These are phyloP conservation scores for Upupa epops DNA, from an alignment of 2,113 vertebrate genomes.

Conservation along the genomic window DNA sequence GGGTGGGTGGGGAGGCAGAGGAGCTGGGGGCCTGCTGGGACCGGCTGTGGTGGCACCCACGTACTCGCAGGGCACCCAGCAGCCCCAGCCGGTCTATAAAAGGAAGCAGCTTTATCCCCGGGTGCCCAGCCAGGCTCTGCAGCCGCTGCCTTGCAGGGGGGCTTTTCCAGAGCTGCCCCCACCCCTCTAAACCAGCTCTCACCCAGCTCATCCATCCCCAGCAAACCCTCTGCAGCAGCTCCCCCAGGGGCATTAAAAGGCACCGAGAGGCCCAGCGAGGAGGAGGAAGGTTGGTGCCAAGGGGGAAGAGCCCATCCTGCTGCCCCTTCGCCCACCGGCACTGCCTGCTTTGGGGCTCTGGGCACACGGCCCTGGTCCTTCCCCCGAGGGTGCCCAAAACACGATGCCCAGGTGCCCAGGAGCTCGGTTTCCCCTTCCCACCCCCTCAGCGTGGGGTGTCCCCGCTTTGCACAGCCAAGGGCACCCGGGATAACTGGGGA, in stretches of 20 bases:
- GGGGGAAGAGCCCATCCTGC: not conserved
- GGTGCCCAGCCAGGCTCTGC: not conserved
- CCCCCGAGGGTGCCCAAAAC: not conserved
- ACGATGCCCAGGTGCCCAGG: not conserved
- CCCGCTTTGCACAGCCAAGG: fast-evolving
- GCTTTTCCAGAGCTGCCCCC: not conserved
- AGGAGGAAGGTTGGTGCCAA: not conserved
- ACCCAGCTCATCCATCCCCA: not conserved
- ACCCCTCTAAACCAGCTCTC: not conserved
- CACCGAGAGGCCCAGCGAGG: not conserved
- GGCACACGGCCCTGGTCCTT: not conserved
- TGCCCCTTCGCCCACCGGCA: not conserved
- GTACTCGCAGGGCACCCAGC: not conserved
- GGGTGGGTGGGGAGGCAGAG: not conserved
- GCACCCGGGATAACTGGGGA: not conserved
- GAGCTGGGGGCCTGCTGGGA: not conserved
- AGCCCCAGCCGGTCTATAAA: conserved; percentile 65
- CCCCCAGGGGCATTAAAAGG: not conserved
- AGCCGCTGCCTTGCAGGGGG: not conserved
- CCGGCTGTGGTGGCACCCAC: not conserved
- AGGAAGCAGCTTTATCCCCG: conserved; percentile 47
- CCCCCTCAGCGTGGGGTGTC: not conserved
- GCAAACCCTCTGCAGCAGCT: conserved; percentile 39
- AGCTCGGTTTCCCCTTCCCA: not conserved
- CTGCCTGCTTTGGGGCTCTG: fast-evolving